Evolutionary conservation across 2,113 vertebrate genomes (phyloP), one percentile per base, ranked within the genome.

Genomic region (Pelodiscus sinensis): DNA sequence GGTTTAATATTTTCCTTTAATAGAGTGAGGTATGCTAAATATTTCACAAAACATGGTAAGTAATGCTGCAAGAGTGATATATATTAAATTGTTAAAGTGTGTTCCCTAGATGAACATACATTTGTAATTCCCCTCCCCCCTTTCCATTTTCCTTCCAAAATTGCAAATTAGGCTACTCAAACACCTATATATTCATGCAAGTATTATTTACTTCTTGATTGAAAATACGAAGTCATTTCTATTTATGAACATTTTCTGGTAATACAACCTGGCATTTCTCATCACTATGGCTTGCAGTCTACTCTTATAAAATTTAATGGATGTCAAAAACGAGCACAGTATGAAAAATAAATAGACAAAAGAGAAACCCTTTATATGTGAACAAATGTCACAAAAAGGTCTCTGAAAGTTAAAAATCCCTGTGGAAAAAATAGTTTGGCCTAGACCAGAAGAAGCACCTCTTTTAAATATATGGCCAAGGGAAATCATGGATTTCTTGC

Each of bases 281-380:
- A 96, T 98, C 96, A 96, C 86, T 97, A 93, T 84, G 0, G 52
- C 82, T 97, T 97, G 88, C 93, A 97, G 96, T 97, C 94, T 95
- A 93, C 90, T 97, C 97, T 96, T 92, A 97, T 97, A 97, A 98
- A 98, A 97, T 94, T 86, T 97, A 98, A 98, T 97, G 94, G 90
- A 96, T 95, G 89, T 97, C 96, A 97, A 92, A 97, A 96, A 94
- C 93, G 88, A 97, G 88, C 94, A 95, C 62, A 86, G 84, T 95
- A 95, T 94, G 91, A 84, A 97, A 98, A 97, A 97, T 91, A 97
- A 97, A 96, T 58, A 96, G 90, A 96, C 86, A 97, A 96, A 96
- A 87, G 90, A 92, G 35, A 94, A 97, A 93, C 50, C 31, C 31
- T 93, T 79, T 89, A 16, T 85, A 78, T 90, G 82, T 94, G 90